Evolutionary conservation across 2,797 vertebrate genomes (phyloP), one percentile per base, ranked within the genome.

Genomic region (Xiphophorus birchmanni): DNA sequence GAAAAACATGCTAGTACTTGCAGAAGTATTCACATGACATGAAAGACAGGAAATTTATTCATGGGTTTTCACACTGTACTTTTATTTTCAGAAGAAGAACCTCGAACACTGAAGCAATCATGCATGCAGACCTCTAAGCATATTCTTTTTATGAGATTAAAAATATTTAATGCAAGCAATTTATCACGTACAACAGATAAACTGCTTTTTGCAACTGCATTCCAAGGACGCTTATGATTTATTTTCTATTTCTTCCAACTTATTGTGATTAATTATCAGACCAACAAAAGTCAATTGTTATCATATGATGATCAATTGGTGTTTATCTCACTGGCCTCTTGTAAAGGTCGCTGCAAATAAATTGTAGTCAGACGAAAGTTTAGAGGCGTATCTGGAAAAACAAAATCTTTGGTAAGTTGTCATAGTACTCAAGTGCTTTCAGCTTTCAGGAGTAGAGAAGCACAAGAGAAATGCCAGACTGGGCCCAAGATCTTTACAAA

Each of bases 331-430:
- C 75, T 42, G 81, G 84, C 72, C 78, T 79, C 82, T 80, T 75
- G 73, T 82, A 89, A 93, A 92, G 92, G 90, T 92, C 86, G 87
- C 65, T 23, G 54, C 54, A 83, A 81, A 78, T 76, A 45, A 84
- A 89, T 87, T 78, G 50, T 32, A 87, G 81, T 77, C 50, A 75
- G 86, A 85, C 84, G 78, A 80, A 84, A 80, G 29, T 52, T 78
- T 79, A 79, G 45, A 81, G 74, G 54, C 79, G 72, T 23, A 54
- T 86, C 75, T 42, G 50, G 81, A 84, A 92, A 87, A 69, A 89
- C 87, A 72, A 86, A 52, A 52, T 54, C 76, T 54, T 84, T 44
- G 23, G 65, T 69, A 44, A 71, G 73, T 73, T 81, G 80, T 85
- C 76, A 58, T 78, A 78, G 85, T 69, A 73, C 48, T 86, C 80